These are phyloP conservation scores for Trachythela sp. DNA, from an alignment of 64 coral and sea anemone genomes.

Conservation along the genomic window DNA sequence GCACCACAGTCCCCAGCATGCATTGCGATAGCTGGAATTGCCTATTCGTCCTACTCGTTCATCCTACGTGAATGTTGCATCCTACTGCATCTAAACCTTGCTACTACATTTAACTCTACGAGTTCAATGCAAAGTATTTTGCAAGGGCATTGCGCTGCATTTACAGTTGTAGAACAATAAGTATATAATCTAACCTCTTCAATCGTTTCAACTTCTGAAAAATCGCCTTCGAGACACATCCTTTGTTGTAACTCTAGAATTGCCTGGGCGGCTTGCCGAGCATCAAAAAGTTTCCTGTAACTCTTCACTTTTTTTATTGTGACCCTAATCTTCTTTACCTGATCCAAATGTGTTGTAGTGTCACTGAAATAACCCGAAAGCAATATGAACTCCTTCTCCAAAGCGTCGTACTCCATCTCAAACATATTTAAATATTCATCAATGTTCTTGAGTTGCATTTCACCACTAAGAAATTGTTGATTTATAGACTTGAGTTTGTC, in stretches of 20 bases:
- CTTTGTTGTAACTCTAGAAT: background rate
- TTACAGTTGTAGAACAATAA: background rate
- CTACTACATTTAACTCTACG: no score
- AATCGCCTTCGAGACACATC: background rate
- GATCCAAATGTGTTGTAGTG: background rate
- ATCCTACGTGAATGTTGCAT: no score
- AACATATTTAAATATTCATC: background rate
- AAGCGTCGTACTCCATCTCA: background rate
- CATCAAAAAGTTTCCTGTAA: background rate
- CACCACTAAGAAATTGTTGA: background rate
- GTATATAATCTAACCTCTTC: background rate
- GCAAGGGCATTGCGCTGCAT: background rate
- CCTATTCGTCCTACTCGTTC: no score
- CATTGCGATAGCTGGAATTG: no score
- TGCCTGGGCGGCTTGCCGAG: background rate
- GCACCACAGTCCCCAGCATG: no score
- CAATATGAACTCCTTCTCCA: background rate
- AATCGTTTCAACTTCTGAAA: background rate
- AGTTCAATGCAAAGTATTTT: background rate
- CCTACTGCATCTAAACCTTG: no score
- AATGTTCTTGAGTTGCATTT: background rate
- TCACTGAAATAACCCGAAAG: background rate
- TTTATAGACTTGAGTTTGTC: background rate
- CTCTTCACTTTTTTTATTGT: background rate
- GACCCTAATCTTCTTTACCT: background rate